These are phyloP conservation scores for Eublepharis macularius DNA, from an alignment of 2,113 vertebrate species.

Conservation along the genomic window DNA sequence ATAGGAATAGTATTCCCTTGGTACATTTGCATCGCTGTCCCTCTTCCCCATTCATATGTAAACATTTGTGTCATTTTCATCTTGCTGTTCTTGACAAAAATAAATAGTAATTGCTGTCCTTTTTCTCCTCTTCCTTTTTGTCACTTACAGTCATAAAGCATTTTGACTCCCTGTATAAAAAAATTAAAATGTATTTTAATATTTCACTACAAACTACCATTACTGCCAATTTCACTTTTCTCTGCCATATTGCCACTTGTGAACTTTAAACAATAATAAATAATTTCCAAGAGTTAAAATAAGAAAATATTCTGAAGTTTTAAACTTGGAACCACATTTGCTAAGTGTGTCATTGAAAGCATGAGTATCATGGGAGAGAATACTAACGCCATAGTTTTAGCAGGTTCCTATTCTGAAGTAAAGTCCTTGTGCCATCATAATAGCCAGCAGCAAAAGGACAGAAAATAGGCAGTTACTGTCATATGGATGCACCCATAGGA, in stretches of 20 bases:
- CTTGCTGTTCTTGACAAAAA: conserved; percentile 56
- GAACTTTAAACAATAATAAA: conserved; percentile 47
- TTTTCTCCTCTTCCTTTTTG: conserved; percentile 29
- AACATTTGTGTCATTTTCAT: conserved; percentile 63
- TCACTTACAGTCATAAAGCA: not conserved
- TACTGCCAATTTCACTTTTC: not conserved
- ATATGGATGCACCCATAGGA: not conserved
- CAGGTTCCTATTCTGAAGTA: conserved; percentile 47
- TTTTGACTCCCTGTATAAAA: rapidly evolving
- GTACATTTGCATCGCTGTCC: conserved; percentile 79
- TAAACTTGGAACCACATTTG: conserved; percentile 57
- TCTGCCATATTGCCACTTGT: conserved; percentile 5
- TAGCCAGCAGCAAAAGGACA: conserved; percentile 19
- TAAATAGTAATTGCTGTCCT: conserved; percentile 38
- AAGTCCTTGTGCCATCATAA: conserved; percentile 52
- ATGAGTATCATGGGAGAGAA: conserved; percentile 47
- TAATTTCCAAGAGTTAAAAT: conserved; percentile 44
- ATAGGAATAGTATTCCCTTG: conserved; percentile 78
- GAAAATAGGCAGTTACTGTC: conserved; percentile 9
- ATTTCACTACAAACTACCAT: conserved; percentile 23
- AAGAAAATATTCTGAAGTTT: conserved; percentile 42
- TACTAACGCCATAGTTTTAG: conserved; percentile 45
- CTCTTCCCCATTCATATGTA: conserved; percentile 66
- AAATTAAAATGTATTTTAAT: conserved; percentile 18
- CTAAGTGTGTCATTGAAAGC: conserved; percentile 56